A percentile compares a stretch with the other conserved stretches of the same genome.
Evolutionary conservation across 1,140 invertebrate species (phyloP).

Genomic region (Caenorhabditis briggsae): DNA sequence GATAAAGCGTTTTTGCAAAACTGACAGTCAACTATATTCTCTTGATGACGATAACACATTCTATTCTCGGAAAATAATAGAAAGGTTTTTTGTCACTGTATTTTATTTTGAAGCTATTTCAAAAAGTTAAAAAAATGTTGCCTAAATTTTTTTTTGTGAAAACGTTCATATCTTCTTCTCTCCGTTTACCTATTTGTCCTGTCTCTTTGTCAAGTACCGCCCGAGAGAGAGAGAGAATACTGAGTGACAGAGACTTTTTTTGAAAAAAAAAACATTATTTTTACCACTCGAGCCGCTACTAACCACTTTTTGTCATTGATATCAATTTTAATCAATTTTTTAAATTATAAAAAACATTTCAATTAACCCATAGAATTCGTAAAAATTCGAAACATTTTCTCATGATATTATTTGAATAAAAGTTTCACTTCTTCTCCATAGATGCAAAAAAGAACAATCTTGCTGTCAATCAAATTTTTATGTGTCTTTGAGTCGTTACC

Average conservation of each 20-base stretch:
- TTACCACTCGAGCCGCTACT: not conserved
- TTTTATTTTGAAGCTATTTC: not conserved
- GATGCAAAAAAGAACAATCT: too few relatives aligned
- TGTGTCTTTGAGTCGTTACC: too few relatives aligned
- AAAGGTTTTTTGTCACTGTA: not conserved
- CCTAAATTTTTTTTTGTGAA: not conserved
- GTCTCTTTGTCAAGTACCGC: not conserved
- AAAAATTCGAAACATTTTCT: too few relatives aligned
- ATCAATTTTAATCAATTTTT: not conserved
- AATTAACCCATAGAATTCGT: not conserved
- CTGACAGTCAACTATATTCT: not conserved
- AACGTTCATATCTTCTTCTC: not conserved
- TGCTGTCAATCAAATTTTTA: too few relatives aligned
- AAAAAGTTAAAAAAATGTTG: not conserved
- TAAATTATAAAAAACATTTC: not conserved
- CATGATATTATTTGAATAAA: too few relatives aligned
- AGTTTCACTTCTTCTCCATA: too few relatives aligned
- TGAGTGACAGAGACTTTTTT: too few relatives aligned
- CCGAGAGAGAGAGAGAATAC: not conserved
- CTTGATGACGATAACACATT: not conserved
- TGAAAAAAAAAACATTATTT: not conserved
- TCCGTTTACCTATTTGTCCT: not conserved
- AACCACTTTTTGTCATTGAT: not conserved
- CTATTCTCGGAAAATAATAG: slow-evolving; percentile 3
- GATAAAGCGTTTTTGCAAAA: slow-evolving; percentile 23